Base-by-base conservation (phyloP, 2,888 invertebrate species). In the Acrocyrtus sp. region DNA sequence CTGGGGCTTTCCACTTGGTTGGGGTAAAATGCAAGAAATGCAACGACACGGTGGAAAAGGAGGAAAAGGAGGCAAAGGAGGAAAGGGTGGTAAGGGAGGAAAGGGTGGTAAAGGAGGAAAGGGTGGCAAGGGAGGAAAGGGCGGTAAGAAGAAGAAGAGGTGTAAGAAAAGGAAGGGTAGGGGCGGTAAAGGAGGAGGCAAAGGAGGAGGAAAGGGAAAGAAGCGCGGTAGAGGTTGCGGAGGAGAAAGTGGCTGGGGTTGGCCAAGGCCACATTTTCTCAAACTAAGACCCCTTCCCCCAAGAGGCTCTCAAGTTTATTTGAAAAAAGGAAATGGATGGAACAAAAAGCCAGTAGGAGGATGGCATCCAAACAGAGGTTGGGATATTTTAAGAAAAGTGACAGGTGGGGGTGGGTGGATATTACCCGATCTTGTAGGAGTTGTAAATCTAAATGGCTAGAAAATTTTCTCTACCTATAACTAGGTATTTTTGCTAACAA, bases 331-430 rank as follows among this genome's bases (percentile, higher is more conserved):
- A 6, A 22, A 22, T 3, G 56, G 56, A 29, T 54, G 72, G 54
- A 41, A 63, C 4, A 2, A 24, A 3, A 68, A 58, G n/a, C 74
- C 68, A 12, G 17, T 65, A 6, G 70, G 70, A 50, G 70, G 70
- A 29, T 70, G 63, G 62, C 48, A 48, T 19, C 62, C 62, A 50
- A 29, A 4, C 0, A 41, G 70, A n/a, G 70, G 70, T 17, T 70
- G 70, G 70, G 70, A 70, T 27, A 57, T 70, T 29, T 63, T 62
- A 17, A 48, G 70, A 27, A 70, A 70, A 21, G 56, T 74, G 8
- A 45, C 67, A 12, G 66, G 73, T 45, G n/a, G n/a, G n/a, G n/a
- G n/a, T n/a, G 74, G 74, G 22, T 74, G 74, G 74, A 39, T 60
- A 22, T 29, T 74, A n/a, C 65, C 69, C 12, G 74, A 74, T 21